These are phyloP conservation scores for Dendrolimus houi DNA, from an alignment of 2,888 invertebrate species.

Conservation along the genomic window DNA sequence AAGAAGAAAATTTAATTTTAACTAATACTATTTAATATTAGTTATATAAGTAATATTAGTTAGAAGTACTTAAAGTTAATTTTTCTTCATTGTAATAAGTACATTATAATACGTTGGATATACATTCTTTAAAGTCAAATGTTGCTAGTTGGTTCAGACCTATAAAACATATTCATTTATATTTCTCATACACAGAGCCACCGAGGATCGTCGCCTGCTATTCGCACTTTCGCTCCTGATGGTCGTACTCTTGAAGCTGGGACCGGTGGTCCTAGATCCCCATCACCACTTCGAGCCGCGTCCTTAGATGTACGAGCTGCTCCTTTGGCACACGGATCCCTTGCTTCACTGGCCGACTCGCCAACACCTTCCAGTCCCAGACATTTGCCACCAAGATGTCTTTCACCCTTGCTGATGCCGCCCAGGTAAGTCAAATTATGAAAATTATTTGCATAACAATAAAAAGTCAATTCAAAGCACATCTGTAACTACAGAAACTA, in stretches of 20 bases:
- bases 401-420: constrained; percentile 87
- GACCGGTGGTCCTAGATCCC: constrained; percentile 81
- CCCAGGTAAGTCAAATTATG: constrained; percentile 60
- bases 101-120: too few species aligned
- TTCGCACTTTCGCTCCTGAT: constrained; percentile 89
- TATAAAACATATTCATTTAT: too few species aligned
- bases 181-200: constrained; percentile 70
- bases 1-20: too few species aligned
- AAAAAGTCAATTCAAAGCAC: too few species aligned
- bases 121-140: too few species aligned
- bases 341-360: constrained; percentile 79
- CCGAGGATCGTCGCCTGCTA: constrained; percentile 89
- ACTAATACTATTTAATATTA: too few species aligned
- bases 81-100: too few species aligned
- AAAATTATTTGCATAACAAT: too few species aligned
- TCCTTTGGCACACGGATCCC: constrained; percentile 83
- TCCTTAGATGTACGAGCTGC: constrained; percentile 85
- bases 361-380: constrained; percentile 63
- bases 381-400: constrained; percentile 75
- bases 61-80: too few species aligned
- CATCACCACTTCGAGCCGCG: constrained; percentile 87
- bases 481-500: too few species aligned
- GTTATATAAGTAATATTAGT: too few species aligned
- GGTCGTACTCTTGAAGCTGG: constrained; percentile 79
- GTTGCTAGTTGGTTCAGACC: too few species aligned